These are phyloP conservation scores for Margaritifera margaritifera DNA, from an alignment of 2,888 invertebrate species.

Conservation along the genomic window DNA sequence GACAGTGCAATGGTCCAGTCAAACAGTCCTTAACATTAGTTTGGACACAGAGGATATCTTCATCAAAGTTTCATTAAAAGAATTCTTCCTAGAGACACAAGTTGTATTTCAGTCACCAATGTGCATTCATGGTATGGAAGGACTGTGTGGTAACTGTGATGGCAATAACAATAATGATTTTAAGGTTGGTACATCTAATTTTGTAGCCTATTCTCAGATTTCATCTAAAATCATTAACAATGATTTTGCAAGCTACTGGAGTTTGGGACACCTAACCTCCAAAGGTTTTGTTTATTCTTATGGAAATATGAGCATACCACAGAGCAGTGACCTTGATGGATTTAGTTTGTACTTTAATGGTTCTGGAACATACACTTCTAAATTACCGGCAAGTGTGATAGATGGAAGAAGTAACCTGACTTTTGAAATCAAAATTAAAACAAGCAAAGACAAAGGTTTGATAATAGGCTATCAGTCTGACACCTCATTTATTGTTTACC, in stretches of 20 bases:
- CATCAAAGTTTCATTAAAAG: slow-evolving; percentile 1
- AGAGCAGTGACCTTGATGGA: slow-evolving; percentile 11
- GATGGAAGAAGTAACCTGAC: slow-evolving; percentile 15
- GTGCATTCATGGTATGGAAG: slow-evolving; percentile 17
- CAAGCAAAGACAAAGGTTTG: slow-evolving; percentile 16
- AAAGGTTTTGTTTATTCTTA: slow-evolving; percentile 25
- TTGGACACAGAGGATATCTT: background rate
- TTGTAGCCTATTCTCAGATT: slow-evolving; percentile 10
- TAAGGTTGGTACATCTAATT: slow-evolving; percentile 3
- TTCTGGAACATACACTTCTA: slow-evolving; percentile 23
- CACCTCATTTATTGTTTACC: slow-evolving; percentile 14
- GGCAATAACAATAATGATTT: slow-evolving; percentile 50
- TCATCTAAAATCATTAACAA: slow-evolving; percentile 17
- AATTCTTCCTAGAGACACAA: background rate
- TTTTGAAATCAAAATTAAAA: slow-evolving; percentile 25
- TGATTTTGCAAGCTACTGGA: slow-evolving; percentile 18
- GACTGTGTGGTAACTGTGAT: slow-evolving; percentile 56
- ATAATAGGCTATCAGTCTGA: slow-evolving; percentile 20
- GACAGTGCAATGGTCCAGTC: background rate
- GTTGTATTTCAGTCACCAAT: slow-evolving; percentile 15
- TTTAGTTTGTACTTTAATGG: slow-evolving; percentile 27
- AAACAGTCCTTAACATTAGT: background rate
- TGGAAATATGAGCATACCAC: slow-evolving; percentile 5
- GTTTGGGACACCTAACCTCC: slow-evolving; percentile 1
- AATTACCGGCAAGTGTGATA: slow-evolving; percentile 6